phyloP scores from a whole-genome alignment of 2,113 vertebrate species.

The Pyxicephalus adspersus region DNA sequence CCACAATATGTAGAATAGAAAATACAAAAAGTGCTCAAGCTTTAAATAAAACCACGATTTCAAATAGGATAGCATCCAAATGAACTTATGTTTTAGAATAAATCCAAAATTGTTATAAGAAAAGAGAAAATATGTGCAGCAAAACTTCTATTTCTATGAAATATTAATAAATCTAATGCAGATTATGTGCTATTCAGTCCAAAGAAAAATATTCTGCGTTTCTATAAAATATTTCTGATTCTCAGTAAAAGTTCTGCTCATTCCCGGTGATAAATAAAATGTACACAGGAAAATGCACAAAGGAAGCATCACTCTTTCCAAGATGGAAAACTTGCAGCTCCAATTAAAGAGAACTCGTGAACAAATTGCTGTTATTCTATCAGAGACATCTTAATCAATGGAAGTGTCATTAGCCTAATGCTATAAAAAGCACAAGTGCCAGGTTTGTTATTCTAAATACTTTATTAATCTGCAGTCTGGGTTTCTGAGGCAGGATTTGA shows the following conservation, averaged over 20 bases:
- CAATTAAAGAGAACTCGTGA: constrained; percentile 12
- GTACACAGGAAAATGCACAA: neutral
- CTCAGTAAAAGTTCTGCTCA: no score
- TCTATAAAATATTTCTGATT: no score
- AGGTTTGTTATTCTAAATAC: neutral
- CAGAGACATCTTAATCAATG: constrained; percentile 15
- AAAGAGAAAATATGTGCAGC: no score
- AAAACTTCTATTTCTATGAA: no score
- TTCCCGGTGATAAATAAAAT: no score
- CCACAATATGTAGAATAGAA: neutral
- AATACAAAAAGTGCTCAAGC: neutral
- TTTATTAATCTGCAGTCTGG: neutral
- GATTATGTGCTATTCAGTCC: no score
- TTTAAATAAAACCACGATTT: neutral
- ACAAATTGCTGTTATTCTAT: neutral
- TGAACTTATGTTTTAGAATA: no score
- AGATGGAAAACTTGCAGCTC: constrained; percentile 10
- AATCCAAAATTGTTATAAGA: no score
- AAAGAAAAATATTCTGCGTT: no score
- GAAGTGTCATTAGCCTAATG: constrained; percentile 3
- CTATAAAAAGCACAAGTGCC: constrained; percentile 26
- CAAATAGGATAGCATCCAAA: neutral
- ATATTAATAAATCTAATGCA: no score
- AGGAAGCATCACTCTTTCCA: constrained; percentile 4
- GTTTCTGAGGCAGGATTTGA: neutral